Base-by-base conservation (phyloP, 1,140 invertebrate species). In the Andricus grossulariae region DNA sequence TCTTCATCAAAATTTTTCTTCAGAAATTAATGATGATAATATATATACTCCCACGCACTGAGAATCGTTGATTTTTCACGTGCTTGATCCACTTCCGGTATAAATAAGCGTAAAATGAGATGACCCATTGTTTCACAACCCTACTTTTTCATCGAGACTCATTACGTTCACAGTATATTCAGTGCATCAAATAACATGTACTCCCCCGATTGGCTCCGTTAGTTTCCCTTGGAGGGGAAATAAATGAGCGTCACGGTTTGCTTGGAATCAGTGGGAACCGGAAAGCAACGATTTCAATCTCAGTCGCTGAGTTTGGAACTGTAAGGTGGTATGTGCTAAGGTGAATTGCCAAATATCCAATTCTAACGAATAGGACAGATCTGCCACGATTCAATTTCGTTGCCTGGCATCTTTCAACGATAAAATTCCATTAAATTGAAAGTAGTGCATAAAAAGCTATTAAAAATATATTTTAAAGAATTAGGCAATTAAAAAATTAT, bases 281-380 rank as follows among this genome's bases (percentile, higher is more conserved):
- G 85, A 87, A 87, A 85, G 80, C 76, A 70, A 70, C 75, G 83
- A 88, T 88, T 86, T 81, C 83, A 80, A 87, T 87, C 87, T 84
- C 76, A 72, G 45, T 52, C 21, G 21, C 50, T 50, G 50, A 19
- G 50, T 72, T 72, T n/a, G 71, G 18, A 72, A 50, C 21, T 50
- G 19, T 21, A 57, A 57, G 19, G 19, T 57, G 6, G 11, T 18
- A 21, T 57, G 19, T n/a, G n/a, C 45, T 50, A 72, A 52, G 18
- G 12, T 50, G 19, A 0, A 72, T 6, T 72, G 71, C 71, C 71
- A 72, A 25, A 72, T 19, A 72, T 11, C 16, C 50, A 51, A 72
- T 72, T 72, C 25, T 50, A 49, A 19, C 25, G 3, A 32, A 66
- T 15, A 18, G 39, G 15, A 16, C 15, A 39, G 3, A 39, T 66